Evolutionary conservation across 1,140 invertebrate genomes (phyloP).

Genomic region (Oppia nitens): DNA sequence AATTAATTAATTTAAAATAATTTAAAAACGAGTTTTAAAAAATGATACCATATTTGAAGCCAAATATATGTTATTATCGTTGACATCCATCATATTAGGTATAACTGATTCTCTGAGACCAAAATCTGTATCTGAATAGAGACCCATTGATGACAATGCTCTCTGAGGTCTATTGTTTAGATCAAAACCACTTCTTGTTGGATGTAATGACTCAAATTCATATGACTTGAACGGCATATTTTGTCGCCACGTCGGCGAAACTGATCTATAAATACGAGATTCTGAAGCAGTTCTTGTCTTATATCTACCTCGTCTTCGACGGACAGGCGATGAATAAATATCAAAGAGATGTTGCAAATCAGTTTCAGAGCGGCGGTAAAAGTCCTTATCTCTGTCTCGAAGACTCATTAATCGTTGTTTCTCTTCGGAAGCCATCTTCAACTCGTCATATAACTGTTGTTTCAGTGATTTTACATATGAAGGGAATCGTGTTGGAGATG

Average conservation of each 20-base stretch:
- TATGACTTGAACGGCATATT: conserved; percentile 33
- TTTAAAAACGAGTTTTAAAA: not conserved
- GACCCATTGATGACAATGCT: conserved; percentile 30
- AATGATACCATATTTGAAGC: not conserved
- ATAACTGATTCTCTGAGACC: conserved; percentile 7
- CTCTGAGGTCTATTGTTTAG: conserved; percentile 22
- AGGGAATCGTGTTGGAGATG: conserved; percentile 23
- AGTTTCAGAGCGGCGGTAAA: conserved; percentile 20
- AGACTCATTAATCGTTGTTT: conserved; percentile 29
- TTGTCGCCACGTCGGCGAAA: conserved; percentile 25
- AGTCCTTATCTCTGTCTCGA: conserved; percentile 24
- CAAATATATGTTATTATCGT: not conserved
- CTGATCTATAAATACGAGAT: not conserved
- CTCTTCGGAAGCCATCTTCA: conserved; percentile 32
- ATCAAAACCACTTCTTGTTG: conserved; percentile 1
- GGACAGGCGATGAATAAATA: not conserved
- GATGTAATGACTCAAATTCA: conserved; percentile 30
- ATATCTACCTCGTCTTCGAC: not conserved
- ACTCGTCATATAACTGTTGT: conserved; percentile 37
- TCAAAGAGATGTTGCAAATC: conserved; percentile 15
- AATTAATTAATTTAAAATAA: too few relatives aligned
- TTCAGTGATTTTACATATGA: conserved; percentile 36
- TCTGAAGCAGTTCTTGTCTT: not conserved
- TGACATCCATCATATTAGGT: conserved; percentile 7
- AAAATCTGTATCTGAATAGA: conserved; percentile 19